Conservation (phyloP, 2,797 vertebrate genomes). For the Cetoscarus ocellatus region DNA sequence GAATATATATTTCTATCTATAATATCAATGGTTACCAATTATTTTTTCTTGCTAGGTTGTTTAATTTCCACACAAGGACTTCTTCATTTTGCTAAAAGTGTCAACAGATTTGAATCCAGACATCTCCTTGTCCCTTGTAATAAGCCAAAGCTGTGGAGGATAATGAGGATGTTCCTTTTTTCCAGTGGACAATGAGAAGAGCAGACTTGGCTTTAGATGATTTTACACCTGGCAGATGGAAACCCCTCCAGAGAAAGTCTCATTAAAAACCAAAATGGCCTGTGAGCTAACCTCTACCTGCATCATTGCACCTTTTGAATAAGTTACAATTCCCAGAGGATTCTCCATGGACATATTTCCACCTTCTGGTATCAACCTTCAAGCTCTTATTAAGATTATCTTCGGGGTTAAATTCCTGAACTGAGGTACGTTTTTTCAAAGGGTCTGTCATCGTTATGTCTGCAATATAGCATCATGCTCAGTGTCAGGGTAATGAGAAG, state of each 20-base stretch:
- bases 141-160: constrained; percentile 71
- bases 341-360: constrained; percentile 44
- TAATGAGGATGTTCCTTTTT: constrained; percentile 77
- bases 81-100: constrained; percentile 17
- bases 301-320: constrained; percentile 66
- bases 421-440: constrained; percentile 34
- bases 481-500: constrained; percentile 65
- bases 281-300: constrained; percentile 68
- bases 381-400: constrained; percentile 61
- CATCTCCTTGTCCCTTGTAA: constrained; percentile 68
- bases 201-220: constrained; percentile 61
- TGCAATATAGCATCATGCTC: constrained; percentile 43
- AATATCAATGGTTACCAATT: neutral
- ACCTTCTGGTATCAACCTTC: constrained; percentile 38
- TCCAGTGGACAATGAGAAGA: constrained; percentile 63
- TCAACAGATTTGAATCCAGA: constrained; percentile 54
- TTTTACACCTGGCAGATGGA: constrained; percentile 75
- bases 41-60: constrained; percentile 20
- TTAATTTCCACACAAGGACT: constrained; percentile 19
- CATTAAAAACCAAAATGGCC: constrained; percentile 76
- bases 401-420: constrained; percentile 24
- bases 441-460: constrained; percentile 9
- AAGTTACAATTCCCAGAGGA: constrained; percentile 55
- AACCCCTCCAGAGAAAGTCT: constrained; percentile 76
- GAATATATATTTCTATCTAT: neutral